phyloP scores from a whole-genome alignment of 1,140 invertebrate genomes.

The Andrena cerasifolii region DNA sequence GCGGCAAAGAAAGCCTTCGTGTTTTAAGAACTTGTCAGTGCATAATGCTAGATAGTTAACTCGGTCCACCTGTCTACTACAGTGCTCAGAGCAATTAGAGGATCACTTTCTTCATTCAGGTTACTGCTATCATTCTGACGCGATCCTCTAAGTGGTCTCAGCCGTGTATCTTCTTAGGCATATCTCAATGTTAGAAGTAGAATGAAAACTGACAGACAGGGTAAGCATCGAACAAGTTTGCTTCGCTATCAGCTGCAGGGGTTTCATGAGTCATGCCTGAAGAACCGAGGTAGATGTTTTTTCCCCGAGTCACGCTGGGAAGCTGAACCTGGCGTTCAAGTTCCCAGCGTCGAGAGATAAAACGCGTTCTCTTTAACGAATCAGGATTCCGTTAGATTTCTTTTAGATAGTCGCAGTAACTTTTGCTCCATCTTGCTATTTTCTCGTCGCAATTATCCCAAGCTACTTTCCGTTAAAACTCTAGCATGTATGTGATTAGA shows the following conservation, averaged over 20 bases:
- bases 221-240: slow-evolving; percentile 22
- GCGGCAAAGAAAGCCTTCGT: no score
- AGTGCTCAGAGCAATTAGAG: background rate
- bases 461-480: background rate
- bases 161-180: background rate
- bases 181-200: background rate
- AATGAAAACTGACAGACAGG: slow-evolving; percentile 10
- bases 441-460: background rate
- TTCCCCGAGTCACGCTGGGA: background rate
- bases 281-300: slow-evolving; percentile 7
- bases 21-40: background rate
- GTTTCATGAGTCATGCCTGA: slow-evolving; percentile 37
- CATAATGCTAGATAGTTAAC: background rate
- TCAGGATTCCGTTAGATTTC: background rate
- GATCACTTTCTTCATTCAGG: background rate
- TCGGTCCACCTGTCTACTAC: background rate
- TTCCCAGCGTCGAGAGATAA: background rate
- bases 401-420: background rate
- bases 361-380: background rate
- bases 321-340: background rate
- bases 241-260: slow-evolving; percentile 22
- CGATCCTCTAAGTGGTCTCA: slow-evolving; percentile 1
- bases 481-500: background rate
- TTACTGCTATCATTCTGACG: background rate
- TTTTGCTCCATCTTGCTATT: background rate